phyloP scores from a whole-genome alignment of 2,113 vertebrate species.

The Lanius ludovicianus region DNA sequence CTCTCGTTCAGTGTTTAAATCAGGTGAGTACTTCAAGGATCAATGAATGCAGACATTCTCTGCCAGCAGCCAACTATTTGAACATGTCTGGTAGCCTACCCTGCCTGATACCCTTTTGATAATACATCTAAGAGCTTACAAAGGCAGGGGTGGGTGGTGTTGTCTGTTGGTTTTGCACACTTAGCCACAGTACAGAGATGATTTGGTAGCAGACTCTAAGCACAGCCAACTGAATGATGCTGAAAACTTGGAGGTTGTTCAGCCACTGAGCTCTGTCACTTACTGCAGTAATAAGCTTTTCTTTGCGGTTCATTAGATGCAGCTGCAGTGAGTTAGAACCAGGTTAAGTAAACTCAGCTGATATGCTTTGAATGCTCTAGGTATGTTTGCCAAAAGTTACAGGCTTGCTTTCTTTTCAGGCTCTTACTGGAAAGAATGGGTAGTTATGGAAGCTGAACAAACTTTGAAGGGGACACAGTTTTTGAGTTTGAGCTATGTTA shows the following conservation, averaged over 20 bases:
- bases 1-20: not conserved
- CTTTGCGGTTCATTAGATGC: not conserved
- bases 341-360: not conserved
- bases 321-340: not conserved
- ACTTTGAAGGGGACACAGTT: not conserved
- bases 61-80: not conserved
- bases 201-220: not conserved
- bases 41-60: not conserved
- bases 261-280: not conserved
- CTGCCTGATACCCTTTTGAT: not conserved
- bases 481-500: not conserved
- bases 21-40: not conserved
- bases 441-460: not conserved
- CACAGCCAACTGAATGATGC: not conserved
- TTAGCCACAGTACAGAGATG: not conserved
- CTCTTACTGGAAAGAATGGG: not conserved
- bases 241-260: not conserved
- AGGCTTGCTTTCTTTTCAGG: not conserved
- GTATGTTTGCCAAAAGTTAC: not conserved
- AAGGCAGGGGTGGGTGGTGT: fast-evolving
- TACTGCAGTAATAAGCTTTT: not conserved
- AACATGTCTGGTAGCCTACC: fast-evolving
- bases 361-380: not conserved
- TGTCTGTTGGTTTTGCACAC: not conserved
- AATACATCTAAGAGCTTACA: not conserved